A percentile compares a stretch with the other conserved stretches of the same genome.
Evolutionary conservation across 2,113 vertebrate species (phyloP).

Genomic region (Rallus limicola): DNA sequence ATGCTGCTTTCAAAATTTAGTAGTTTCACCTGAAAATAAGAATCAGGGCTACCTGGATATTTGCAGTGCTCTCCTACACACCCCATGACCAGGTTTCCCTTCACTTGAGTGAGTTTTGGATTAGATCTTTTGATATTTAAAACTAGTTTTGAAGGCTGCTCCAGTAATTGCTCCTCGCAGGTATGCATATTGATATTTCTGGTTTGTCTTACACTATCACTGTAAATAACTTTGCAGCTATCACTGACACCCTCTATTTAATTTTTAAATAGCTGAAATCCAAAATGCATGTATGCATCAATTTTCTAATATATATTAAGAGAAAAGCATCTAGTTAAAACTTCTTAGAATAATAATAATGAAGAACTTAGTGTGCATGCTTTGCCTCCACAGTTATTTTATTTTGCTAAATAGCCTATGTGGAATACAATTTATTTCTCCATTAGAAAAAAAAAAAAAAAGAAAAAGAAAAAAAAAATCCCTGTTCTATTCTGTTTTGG

Average conservation of each 20-base stretch:
- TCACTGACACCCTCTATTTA: not conserved
- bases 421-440: slow-evolving; percentile 68
- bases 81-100: not conserved
- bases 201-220: not conserved
- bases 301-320: not conserved
- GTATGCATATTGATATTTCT: not conserved
- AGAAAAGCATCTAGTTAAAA: slow-evolving; percentile 28
- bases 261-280: not conserved
- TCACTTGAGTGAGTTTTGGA: not conserved
- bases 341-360: slow-evolving; percentile 17
- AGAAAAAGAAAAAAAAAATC: not conserved
- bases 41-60: not conserved
- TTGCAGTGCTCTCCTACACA: not conserved
- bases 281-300: not conserved
- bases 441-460: slow-evolving; percentile 52
- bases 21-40: not conserved
- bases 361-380: slow-evolving; percentile 38
- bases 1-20: not conserved
- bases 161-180: not conserved
- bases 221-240: not conserved
- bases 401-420: slow-evolving; percentile 59
- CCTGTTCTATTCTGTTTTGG: slow-evolving; percentile 79
- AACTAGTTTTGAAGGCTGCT: not conserved
- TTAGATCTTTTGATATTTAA: not conserved
- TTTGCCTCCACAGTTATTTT: slow-evolving; percentile 33